Evolutionary conservation across 2,888 invertebrate genomes (phyloP).

Genomic region (Fissipunctia ypsillon): DNA sequence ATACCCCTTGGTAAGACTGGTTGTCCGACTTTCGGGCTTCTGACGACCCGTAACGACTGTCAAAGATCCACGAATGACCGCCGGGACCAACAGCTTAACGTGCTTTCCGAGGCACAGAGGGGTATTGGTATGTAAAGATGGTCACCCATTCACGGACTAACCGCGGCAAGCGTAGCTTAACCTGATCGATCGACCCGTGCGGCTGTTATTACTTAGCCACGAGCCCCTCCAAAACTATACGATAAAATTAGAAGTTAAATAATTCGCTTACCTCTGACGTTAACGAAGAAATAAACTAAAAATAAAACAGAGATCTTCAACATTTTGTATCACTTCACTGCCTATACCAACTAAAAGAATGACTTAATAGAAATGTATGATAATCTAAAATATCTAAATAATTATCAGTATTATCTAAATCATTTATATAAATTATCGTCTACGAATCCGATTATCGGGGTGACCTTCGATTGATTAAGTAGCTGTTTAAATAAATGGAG

Average conservation of each 20-base stretch:
- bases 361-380: constrained; percentile 7
- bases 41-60: too few relatives aligned
- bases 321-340: constrained; percentile 46
- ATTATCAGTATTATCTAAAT: constrained; percentile 34
- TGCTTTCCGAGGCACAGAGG: too few relatives aligned
- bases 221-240: not conserved
- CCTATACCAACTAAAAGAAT: constrained; percentile 12
- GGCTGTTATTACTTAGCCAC: too few relatives aligned
- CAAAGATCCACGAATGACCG: too few relatives aligned
- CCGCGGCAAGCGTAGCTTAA: too few relatives aligned
- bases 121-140: too few relatives aligned
- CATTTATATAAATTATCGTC: constrained; percentile 50
- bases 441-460: constrained; percentile 11
- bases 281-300: constrained; percentile 65
- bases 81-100: too few relatives aligned
- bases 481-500: constrained; percentile 9
- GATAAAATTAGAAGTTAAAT: not conserved
- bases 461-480: constrained; percentile 52
- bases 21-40: too few relatives aligned
- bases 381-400: constrained; percentile 26
- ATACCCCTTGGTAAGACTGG: too few relatives aligned
- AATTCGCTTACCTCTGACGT: constrained; percentile 69
- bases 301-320: constrained; percentile 67
- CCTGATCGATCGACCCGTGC: too few relatives aligned
- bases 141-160: too few relatives aligned